Percentiles rank a stretch among this genome's conserved stretches.
These are phyloP conservation scores for Cacajao melanocephalus DNA, from an alignment of 2,797 vertebrate species.

Conservation along the genomic window DNA sequence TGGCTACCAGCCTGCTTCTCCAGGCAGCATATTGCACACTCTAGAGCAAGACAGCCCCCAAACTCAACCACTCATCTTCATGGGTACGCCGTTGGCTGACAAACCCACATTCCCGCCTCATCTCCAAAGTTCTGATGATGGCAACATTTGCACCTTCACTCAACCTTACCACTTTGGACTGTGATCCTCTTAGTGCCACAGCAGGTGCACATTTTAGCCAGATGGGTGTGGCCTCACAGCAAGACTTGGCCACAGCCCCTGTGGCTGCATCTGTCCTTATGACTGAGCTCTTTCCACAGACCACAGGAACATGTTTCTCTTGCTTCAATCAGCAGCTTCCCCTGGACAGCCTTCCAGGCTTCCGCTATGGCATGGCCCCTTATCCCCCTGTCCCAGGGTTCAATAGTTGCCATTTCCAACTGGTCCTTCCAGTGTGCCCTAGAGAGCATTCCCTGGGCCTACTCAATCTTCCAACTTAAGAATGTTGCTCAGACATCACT, in stretches of 20 bases:
- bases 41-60: neutral
- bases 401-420: neutral
- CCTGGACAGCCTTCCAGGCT: fast-evolving
- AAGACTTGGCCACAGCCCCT: neutral
- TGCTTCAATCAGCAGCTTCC: fast-evolving
- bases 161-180: neutral
- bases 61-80: neutral
- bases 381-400: fast-evolving
- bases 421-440: fast-evolving
- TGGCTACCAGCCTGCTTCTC: neutral
- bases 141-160: neutral
- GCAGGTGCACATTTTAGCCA: neutral
- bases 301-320: fast-evolving
- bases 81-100: fast-evolving
- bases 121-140: no score
- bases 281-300: neutral
- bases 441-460: neutral
- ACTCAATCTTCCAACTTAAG: neutral
- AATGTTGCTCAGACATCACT: fast-evolving
- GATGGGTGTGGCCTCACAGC: neutral
- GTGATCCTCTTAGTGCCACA: no score
- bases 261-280: fast-evolving
- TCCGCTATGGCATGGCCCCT: fast-evolving
- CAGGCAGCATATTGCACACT: fast-evolving
- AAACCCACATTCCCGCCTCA: fast-evolving